Evolutionary conservation across 2,113 vertebrate species (phyloP).

Genomic region (Poecile atricapillus): DNA sequence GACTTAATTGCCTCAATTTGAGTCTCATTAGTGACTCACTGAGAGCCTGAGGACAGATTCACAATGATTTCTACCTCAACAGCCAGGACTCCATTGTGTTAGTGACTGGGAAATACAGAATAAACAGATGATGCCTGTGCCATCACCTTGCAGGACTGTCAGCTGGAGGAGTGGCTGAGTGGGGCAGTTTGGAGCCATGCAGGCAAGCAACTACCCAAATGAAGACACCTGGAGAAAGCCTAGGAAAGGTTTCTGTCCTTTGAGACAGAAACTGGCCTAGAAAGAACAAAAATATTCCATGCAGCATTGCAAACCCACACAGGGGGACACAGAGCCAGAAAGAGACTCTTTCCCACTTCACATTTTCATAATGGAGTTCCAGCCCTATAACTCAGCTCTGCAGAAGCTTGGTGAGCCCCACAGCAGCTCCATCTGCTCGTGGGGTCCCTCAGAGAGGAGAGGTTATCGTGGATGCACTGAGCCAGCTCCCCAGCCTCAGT

Average conservation of each 20-base stretch:
- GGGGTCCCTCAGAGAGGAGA: neutral
- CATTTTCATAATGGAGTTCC: neutral
- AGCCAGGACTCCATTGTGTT: neutral
- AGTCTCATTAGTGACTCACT: constrained; percentile 23
- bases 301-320: neutral
- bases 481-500: neutral
- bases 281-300: neutral
- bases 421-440: neutral
- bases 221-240: neutral
- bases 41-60: neutral
- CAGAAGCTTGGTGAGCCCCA: neutral
- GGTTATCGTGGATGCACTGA: neutral
- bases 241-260: neutral
- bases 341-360: neutral
- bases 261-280: neutral
- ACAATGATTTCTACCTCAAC: neutral
- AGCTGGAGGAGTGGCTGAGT: neutral
- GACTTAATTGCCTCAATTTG: constrained; percentile 15
- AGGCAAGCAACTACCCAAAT: neutral
- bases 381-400: neutral
- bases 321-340: neutral
- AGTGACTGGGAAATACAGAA: neutral
- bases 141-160: neutral
- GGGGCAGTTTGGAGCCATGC: neutral
- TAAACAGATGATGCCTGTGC: neutral